phyloP scores from a whole-genome alignment of 2,888 invertebrate genomes.

The Bombylius discolor region DNA sequence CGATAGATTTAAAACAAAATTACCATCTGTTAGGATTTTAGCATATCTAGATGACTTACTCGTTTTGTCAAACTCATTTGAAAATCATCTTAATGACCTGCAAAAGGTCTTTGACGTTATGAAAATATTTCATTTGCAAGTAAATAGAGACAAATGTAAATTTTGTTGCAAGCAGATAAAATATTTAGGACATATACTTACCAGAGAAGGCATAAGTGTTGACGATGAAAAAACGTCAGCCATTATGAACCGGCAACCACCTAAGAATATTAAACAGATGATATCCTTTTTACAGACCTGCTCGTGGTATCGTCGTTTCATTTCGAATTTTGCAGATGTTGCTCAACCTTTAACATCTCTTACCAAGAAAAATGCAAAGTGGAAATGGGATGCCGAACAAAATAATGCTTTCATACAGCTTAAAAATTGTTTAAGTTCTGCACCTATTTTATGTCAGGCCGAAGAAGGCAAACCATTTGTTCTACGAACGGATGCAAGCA shows the following conservation, averaged over 20 bases:
- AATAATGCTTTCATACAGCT: slow-evolving; percentile 15
- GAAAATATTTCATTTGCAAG: not conserved
- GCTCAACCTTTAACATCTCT: slow-evolving; percentile 20
- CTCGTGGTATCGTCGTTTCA: too few relatives aligned
- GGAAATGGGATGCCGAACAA: slow-evolving; percentile 18
- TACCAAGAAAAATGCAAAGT: slow-evolving; percentile 17
- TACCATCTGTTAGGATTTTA: slow-evolving; percentile 12
- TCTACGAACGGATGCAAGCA: slow-evolving; percentile 19
- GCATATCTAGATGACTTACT: slow-evolving; percentile 18
- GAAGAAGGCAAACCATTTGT: slow-evolving; percentile 17
- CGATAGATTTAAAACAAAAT: slow-evolving; percentile 10
- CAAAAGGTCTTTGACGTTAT: slow-evolving; percentile 7
- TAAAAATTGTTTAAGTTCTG: slow-evolving; percentile 10
- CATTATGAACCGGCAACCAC: slow-evolving; percentile 17
- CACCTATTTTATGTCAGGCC: slow-evolving; percentile 15
- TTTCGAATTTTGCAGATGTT: slow-evolving; percentile 16
- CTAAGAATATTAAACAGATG: slow-evolving; percentile 17
- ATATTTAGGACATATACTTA: too few relatives aligned
- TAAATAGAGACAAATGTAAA: too few relatives aligned
- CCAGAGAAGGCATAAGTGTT: not conserved
- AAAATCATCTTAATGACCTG: slow-evolving; percentile 8
- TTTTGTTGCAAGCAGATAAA: too few relatives aligned
- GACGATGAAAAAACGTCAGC: slow-evolving; percentile 10
- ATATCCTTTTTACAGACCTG: slow-evolving; percentile 18
- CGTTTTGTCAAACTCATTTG: slow-evolving; percentile 7